Percentiles rank a stretch among this genome's conserved stretches.
These are phyloP conservation scores for Onychomys leucogaster DNA, from an alignment of 2,797 vertebrate genomes.

Conservation along the genomic window DNA sequence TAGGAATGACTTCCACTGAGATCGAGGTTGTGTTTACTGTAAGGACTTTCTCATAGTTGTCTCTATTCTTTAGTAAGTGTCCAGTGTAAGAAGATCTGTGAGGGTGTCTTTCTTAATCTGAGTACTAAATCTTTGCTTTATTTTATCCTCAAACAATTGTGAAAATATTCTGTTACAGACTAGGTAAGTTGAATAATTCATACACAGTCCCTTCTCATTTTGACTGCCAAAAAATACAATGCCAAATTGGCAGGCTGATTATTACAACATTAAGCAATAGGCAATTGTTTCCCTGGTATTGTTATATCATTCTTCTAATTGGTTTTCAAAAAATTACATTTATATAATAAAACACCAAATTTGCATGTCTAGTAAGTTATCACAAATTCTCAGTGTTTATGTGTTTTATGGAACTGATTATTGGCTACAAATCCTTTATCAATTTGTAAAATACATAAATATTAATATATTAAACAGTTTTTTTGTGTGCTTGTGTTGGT, in stretches of 20 bases:
- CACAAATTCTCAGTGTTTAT: background rate
- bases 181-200: background rate
- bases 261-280: background rate
- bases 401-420: background rate
- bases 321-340: background rate
- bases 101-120: background rate
- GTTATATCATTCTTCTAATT: background rate
- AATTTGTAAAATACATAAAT: background rate
- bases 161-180: background rate
- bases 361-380: background rate
- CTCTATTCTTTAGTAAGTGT: background rate
- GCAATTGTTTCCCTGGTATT: background rate
- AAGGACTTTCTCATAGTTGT: background rate
- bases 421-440: background rate
- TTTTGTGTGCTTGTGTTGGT: background rate
- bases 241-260: background rate
- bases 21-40: background rate
- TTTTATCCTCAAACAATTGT: background rate
- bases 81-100: background rate
- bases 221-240: conserved; percentile 16
- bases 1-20: background rate
- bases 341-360: background rate
- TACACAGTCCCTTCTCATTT: background rate
- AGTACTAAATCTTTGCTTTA: background rate
- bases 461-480: background rate